Percentiles rank a stretch among this genome's conserved stretches.
Conservation (phyloP, 2,888 invertebrate genomes). For the Melanotus villosus region DNA sequence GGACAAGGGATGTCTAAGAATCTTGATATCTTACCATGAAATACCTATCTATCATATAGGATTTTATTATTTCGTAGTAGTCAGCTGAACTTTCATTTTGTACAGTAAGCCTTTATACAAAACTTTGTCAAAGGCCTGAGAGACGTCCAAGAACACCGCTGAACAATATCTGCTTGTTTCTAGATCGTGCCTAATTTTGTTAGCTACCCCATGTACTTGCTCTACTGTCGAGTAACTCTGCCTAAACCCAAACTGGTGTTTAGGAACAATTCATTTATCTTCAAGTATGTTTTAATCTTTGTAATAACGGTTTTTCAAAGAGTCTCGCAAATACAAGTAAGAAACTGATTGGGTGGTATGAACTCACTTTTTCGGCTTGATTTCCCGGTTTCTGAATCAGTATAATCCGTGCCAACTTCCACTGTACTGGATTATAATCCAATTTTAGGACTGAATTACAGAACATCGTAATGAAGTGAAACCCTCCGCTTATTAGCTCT, state of each 20-base stretch:
- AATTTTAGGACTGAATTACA: conserved; percentile 1
- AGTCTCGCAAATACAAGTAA: neutral
- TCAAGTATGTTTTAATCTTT: conserved; percentile 17
- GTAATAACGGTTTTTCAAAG: conserved; percentile 14
- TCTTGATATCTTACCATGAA: conserved; percentile 12
- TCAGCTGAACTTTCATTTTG: conserved; percentile 14
- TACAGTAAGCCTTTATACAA: conserved; percentile 19
- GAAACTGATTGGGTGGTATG: conserved; percentile 17
- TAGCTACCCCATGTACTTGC: conserved; percentile 16
- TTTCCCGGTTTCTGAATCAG: conserved; percentile 12
- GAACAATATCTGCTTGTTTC: conserved; percentile 19
- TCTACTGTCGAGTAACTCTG: conserved; percentile 2
- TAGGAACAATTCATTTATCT: conserved; percentile 15
- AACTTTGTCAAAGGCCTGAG: conserved; percentile 13
- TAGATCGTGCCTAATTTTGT: conserved; percentile 11
- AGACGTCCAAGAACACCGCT: conserved; percentile 18
- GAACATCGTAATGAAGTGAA: too few species aligned
- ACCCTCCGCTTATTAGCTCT: too few species aligned
- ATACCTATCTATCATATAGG: conserved; percentile 2
- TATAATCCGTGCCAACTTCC: conserved; percentile 16
- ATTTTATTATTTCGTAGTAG: conserved; percentile 17
- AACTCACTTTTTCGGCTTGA: conserved; percentile 9
- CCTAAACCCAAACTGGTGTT: conserved; percentile 28
- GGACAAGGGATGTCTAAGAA: neutral
- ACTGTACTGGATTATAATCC: conserved; percentile 12